Conservation (phyloP, 2,797 vertebrate genomes). For the Dromococcyx pavoninus region DNA sequence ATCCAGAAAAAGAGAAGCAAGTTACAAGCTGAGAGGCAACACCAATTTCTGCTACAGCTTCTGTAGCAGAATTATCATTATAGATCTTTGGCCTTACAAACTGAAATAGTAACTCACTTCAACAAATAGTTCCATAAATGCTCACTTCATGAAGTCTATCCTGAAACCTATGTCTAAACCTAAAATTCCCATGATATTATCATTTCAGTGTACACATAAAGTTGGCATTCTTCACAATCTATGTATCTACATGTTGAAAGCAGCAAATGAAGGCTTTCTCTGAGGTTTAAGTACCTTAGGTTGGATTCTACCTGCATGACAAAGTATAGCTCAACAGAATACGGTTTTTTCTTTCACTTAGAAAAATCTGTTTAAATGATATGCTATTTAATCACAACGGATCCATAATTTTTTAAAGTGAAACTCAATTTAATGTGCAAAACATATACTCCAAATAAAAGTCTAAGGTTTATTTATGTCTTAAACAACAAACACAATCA, state of each 20-base stretch:
- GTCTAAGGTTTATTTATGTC: not conserved
- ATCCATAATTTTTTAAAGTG: not conserved
- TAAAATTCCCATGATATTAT: not conserved
- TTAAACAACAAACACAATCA: not conserved
- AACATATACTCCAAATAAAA: not conserved
- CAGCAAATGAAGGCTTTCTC: not conserved
- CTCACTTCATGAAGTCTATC: not conserved
- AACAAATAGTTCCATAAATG: not conserved
- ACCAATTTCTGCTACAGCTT: not conserved
- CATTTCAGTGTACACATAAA: fast-evolving
- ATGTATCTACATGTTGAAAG: not conserved
- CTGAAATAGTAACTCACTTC: not conserved
- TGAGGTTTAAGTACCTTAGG: not conserved
- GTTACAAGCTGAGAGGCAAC: not conserved
- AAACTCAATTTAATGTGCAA: not conserved
- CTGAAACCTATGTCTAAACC: not conserved
- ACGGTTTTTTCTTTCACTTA: not conserved
- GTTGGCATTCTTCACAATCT: not conserved
- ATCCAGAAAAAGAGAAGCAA: not conserved
- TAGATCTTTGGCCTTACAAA: not conserved
- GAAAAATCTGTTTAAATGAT: not conserved
- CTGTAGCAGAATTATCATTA: not conserved
- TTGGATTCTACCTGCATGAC: not conserved
- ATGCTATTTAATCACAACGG: not conserved
- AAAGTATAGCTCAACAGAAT: not conserved